phyloP scores from a whole-genome alignment of 2,113 vertebrate species.

The Syrmaticus mikado region DNA sequence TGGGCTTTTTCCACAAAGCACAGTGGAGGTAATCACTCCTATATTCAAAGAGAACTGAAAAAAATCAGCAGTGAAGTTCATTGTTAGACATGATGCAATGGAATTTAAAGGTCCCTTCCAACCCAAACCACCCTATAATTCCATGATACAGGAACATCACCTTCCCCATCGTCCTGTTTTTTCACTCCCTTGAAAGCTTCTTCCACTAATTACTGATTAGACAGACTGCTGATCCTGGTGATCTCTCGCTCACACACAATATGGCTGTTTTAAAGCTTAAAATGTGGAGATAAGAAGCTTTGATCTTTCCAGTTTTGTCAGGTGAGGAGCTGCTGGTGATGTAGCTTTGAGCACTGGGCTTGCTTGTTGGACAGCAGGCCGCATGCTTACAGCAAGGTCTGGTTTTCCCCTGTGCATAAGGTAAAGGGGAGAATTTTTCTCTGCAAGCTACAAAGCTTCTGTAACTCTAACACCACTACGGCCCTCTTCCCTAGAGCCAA shows the following conservation, averaged over 20 bases:
- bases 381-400: not conserved
- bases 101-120: not conserved
- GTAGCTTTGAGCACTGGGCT: not conserved
- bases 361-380: not conserved
- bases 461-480: not conserved
- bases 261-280: not conserved
- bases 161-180: fast-evolving
- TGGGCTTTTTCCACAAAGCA: not conserved
- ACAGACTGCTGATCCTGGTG: not conserved
- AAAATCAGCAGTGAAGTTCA: not conserved
- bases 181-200: not conserved
- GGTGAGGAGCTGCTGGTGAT: not conserved
- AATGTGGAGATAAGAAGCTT: not conserved
- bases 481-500: not conserved
- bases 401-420: not conserved
- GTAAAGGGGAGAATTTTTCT: not conserved
- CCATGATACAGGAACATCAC: not conserved
- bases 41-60: not conserved
- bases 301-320: not conserved
- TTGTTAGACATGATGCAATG: not conserved
- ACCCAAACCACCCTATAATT: not conserved
- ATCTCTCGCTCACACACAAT: not conserved
- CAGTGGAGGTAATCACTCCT: not conserved
- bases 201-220: not conserved
- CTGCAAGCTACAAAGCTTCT: not conserved